Evolutionary conservation across 2,113 vertebrate species (phyloP).

Genomic region (Epinephelus lanceolatus): DNA sequence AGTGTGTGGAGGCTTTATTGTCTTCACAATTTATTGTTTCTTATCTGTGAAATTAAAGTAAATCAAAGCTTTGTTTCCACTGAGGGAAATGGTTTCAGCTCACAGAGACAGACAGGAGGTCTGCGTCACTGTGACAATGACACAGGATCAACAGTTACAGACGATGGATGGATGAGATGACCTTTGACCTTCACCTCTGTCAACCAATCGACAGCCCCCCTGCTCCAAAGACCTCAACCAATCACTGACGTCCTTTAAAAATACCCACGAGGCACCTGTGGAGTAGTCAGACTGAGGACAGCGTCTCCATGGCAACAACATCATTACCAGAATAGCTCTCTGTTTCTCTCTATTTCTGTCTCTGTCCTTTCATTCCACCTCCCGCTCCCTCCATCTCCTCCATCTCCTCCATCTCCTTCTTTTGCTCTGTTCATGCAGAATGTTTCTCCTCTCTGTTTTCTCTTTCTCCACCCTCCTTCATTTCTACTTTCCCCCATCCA

Average conservation of each 20-base stretch:
- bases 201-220: constrained; percentile 36
- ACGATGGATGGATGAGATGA: constrained; percentile 1
- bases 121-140: too few relatives aligned
- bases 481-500: too few relatives aligned
- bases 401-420: constrained; percentile 8
- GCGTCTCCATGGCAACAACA: constrained; percentile 78
- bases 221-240: constrained; percentile 45
- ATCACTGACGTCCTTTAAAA: constrained; percentile 58
- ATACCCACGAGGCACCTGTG: constrained; percentile 73
- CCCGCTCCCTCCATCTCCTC: constrained; percentile 11
- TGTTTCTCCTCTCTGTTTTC: neutral
- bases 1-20: too few relatives aligned
- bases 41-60: too few relatives aligned
- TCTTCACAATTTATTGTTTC: too few relatives aligned
- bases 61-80: too few relatives aligned
- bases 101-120: too few relatives aligned
- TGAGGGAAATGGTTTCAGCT: too few relatives aligned
- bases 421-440: constrained; percentile 19
- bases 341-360: constrained; percentile 65
- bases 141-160: too few relatives aligned
- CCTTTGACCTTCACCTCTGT: constrained; percentile 59
- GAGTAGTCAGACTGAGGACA: constrained; percentile 66
- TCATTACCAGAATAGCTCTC: constrained; percentile 77
- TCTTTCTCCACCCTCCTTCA: neutral
- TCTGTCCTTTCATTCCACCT: constrained; percentile 37